Evolutionary conservation across 2,113 vertebrate species (phyloP), one percentile per base, ranked within the genome.

Genomic region (Alosa alosa): DNA sequence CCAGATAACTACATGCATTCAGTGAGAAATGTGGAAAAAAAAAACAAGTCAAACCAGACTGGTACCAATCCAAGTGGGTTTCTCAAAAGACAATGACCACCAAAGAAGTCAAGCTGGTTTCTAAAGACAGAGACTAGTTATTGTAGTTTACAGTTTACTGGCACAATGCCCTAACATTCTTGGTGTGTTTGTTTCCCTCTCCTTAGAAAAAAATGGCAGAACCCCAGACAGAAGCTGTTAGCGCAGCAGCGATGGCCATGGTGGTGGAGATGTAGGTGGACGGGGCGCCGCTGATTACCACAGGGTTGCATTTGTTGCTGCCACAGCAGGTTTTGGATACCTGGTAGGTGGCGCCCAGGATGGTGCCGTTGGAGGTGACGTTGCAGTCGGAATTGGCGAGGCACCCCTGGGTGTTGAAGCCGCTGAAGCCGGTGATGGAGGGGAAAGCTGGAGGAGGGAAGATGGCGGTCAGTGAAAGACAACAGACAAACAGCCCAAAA

Each of bases 401-500:
- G 86, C 95, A 95, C 17, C 92, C 92, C 85, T 88, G 92, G 0
- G 1, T 86, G 82, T 31, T 92, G 88, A 95, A 93, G 25, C 93
- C 93, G 0, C 0, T 0, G 10, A 86, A 89, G 82, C 1, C 0
- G 0, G 46, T 0, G 50, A 93, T 0, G 0, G 17, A 0, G 0
- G 87, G 0, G 84, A 94, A 94, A 0, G 0, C 94, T 95, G 90
- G 1, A 46, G 84, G 64, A 10, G 25, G 64, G 25, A 11, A 72
- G 25, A 64, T n/a, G 20, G 20, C 0, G 64, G 55, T 89, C n/a
- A 41, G 39, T 75, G 82, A 36, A 36, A 84, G 8, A 50, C 0
- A 13, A 31, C 68, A 68, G 49, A 55, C n/a, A 55, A n/a, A n/a
- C 7, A 49, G 11, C 47, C 52, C 52, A 50, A 31, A 50, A 13